Conservation (phyloP, 1,140 invertebrate species). For the Lordiphosa mommai region DNA sequence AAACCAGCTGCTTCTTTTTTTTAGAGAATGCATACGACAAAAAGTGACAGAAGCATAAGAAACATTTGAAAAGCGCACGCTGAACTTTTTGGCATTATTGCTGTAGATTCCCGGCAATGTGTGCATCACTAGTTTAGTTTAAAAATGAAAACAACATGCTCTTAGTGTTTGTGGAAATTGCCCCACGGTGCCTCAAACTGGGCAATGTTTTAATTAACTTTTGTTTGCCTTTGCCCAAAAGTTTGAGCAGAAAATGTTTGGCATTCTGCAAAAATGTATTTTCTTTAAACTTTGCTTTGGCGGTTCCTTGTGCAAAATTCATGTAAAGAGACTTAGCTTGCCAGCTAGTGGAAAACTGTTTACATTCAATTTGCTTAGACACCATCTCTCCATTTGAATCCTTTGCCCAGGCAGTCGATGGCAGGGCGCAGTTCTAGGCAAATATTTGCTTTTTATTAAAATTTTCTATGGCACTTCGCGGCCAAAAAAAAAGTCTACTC, state of each 20-base stretch:
- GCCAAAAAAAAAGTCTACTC: constrained; percentile 6
- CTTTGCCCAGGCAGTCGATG: constrained; percentile 16
- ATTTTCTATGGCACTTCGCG: constrained; percentile 42
- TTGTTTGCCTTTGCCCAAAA: constrained; percentile 52
- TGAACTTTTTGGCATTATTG: too few relatives aligned
- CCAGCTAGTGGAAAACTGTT: constrained; percentile 31
- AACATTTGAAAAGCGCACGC: too few relatives aligned
- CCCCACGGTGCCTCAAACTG: background rate
- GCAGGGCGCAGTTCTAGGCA: constrained; percentile 19
- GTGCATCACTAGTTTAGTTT: too few relatives aligned
- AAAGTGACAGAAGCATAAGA: too few relatives aligned
- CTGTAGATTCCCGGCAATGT: too few relatives aligned
- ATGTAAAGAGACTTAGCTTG: constrained; percentile 53
- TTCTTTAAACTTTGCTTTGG: background rate
- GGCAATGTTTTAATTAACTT: constrained; percentile 70
- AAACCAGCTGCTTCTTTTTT: too few relatives aligned
- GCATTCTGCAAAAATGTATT: constrained; percentile 9
- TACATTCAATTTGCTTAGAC: constrained; percentile 65
- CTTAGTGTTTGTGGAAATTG: too few relatives aligned
- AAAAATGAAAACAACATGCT: too few relatives aligned
- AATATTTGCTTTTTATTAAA: constrained; percentile 67
- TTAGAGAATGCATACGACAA: too few relatives aligned
- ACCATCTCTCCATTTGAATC: constrained; percentile 34
- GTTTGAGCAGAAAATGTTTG: constrained; percentile 43
- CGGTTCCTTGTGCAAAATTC: constrained; percentile 7